Conservation (phyloP, 2,113 vertebrate genomes). For the Upupa epops region DNA sequence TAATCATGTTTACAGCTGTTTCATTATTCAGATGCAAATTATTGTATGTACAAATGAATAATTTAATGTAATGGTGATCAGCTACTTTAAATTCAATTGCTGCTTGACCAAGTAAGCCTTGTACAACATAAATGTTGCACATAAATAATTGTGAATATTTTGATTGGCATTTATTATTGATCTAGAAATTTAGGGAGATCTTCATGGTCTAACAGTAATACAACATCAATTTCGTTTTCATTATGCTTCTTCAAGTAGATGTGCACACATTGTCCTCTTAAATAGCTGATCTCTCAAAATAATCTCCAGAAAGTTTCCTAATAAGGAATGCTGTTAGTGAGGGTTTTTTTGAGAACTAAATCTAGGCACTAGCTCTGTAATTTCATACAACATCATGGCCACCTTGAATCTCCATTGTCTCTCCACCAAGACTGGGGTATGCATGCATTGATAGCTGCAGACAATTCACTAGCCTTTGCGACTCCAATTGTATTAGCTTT, state of each 20-base stretch:
- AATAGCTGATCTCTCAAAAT: conserved; percentile 32
- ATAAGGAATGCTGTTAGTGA: neutral
- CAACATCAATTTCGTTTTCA: neutral
- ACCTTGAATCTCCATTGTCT: neutral
- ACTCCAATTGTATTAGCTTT: neutral
- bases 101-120: neutral
- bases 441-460: neutral
- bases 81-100: neutral
- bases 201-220: conserved; percentile 5
- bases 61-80: neutral
- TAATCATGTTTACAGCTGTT: neutral
- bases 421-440: neutral
- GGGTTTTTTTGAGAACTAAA: neutral
- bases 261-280: neutral
- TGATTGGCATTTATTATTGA: neutral
- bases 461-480: neutral
- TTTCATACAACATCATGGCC: neutral
- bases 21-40: neutral
- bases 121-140: neutral
- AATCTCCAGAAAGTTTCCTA: conserved; percentile 3
- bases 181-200: neutral
- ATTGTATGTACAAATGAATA: neutral
- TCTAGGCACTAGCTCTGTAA: neutral
- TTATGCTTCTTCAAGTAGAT: neutral
- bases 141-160: neutral